Evolutionary conservation across 2,113 vertebrate species (phyloP).

Genomic region (Redunca redunca): DNA sequence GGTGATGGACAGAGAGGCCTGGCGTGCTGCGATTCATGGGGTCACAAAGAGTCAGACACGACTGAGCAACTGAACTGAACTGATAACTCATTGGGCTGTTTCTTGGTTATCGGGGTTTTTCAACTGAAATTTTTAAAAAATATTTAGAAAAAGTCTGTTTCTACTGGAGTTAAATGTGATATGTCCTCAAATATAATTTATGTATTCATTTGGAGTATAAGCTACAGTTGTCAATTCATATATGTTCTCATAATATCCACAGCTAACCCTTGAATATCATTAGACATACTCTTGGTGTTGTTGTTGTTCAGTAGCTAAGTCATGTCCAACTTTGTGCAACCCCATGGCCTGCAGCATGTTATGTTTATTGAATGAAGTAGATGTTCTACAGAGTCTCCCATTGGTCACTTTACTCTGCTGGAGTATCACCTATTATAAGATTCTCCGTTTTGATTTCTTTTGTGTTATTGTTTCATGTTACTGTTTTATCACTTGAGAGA

Average conservation of each 20-base stretch:
- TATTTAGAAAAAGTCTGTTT: not conserved
- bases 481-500: not conserved
- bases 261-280: not conserved
- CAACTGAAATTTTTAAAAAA: not conserved
- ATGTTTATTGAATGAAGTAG: not conserved
- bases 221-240: not conserved
- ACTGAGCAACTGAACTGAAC: no score
- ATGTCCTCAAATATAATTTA: not conserved
- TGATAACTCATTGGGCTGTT: not conserved
- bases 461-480: not conserved
- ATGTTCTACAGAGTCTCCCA: not conserved
- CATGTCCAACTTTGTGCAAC: not conserved
- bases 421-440: not conserved
- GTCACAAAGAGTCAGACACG: no score
- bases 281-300: not conserved
- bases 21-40: no score
- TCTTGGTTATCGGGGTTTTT: not conserved
- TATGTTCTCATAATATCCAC: not conserved
- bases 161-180: not conserved
- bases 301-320: not conserved
- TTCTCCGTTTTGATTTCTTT: not conserved
- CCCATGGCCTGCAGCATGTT: not conserved
- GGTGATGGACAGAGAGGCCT: no score
- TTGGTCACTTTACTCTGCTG: not conserved
- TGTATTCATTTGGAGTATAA: not conserved